Conservation (phyloP, 2,113 vertebrate species). For the Rhegmatorhina hoffmannsi region DNA sequence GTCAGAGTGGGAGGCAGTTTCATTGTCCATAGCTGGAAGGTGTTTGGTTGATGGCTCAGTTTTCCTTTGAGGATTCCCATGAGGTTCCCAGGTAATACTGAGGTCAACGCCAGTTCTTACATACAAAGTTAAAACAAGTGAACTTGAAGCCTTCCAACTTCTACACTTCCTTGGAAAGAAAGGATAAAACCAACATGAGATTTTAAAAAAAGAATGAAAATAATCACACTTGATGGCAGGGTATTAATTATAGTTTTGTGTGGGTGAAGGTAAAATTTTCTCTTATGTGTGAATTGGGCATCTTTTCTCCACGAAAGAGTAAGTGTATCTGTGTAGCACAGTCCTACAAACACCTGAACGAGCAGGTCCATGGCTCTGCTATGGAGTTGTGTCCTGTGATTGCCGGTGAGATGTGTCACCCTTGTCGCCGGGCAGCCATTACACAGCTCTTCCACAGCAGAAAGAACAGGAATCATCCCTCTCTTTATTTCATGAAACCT, state of each 20-base stretch:
- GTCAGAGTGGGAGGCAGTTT: background rate
- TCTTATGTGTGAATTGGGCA: background rate
- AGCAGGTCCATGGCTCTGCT: background rate
- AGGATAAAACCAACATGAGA: background rate
- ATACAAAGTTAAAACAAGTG: background rate
- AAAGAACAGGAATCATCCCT: background rate
- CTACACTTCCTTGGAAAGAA: background rate
- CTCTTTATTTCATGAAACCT: background rate
- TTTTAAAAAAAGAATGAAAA: background rate
- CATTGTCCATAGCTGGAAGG: background rate
- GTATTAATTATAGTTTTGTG: constrained; percentile 57
- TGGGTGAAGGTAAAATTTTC: constrained; percentile 38
- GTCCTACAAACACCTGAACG: rapidly evolving
- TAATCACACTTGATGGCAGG: background rate
- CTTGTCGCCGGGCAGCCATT: background rate
- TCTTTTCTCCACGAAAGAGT: background rate
- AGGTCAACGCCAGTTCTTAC: background rate
- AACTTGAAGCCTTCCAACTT: background rate
- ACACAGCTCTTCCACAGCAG: background rate
- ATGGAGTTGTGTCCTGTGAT: background rate
- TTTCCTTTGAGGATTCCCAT: background rate
- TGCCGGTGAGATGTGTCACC: background rate
- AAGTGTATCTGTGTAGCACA: background rate
- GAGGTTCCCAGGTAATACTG: background rate
- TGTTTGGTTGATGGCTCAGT: background rate